A percentile compares a stretch with the other conserved stretches of the same genome.
phyloP scores from a whole-genome alignment of 2,113 vertebrate genomes.

The Irena cyanogastra region DNA sequence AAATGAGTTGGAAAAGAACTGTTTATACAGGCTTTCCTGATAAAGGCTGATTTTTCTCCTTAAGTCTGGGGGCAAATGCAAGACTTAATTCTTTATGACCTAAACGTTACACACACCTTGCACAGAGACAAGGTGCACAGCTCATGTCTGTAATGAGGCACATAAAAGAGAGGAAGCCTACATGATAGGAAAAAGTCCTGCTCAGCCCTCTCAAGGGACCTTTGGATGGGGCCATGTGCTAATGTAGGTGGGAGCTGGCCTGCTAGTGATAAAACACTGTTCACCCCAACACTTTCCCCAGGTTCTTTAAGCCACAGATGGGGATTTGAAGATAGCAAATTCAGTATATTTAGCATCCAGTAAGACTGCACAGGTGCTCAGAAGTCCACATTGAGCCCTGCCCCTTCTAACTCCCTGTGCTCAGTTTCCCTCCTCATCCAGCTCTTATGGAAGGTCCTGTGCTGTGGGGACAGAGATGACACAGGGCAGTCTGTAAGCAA shows the following conservation, averaged over 20 bases:
- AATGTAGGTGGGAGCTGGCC: neutral
- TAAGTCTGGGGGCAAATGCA: neutral
- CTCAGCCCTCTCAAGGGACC: neutral
- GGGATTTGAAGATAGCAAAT: neutral
- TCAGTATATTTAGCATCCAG: neutral
- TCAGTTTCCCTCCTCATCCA: neutral
- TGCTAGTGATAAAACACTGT: neutral
- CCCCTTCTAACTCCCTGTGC: neutral
- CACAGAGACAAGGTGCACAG: neutral
- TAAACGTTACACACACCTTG: neutral
- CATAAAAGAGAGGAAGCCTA: neutral
- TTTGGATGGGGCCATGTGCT: neutral
- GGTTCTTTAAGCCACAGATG: neutral
- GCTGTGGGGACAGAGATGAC: neutral
- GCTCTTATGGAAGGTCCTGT: neutral
- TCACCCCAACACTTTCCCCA: neutral
- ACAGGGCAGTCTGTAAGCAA: neutral
- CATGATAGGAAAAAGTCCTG: neutral
- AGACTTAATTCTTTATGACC: neutral
- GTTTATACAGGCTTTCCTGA: neutral
- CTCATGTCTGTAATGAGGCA: neutral
- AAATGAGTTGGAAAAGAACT: neutral
- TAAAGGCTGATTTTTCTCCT: neutral
- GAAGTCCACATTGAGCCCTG: neutral
- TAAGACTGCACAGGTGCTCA: neutral